phyloP scores from a whole-genome alignment of 2,797 vertebrate species.

The Syndactyla subalaris region DNA sequence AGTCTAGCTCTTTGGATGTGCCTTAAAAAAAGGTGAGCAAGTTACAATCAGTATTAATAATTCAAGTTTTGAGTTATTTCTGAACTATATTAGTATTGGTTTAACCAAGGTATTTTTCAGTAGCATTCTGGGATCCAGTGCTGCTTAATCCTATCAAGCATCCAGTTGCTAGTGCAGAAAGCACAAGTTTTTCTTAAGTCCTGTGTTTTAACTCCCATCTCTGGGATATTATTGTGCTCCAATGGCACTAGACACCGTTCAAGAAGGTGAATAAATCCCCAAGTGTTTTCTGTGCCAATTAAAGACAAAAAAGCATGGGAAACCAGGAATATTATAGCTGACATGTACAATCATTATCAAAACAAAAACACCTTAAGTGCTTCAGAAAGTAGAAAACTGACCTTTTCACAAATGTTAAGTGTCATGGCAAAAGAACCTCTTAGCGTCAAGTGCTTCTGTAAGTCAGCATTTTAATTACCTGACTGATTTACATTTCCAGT shows the following conservation, averaged over 20 bases:
- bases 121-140: neutral
- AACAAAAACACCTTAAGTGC: slow-evolving; percentile 2
- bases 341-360: neutral
- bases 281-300: neutral
- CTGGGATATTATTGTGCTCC: neutral
- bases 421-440: neutral
- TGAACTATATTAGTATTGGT: neutral
- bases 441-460: neutral
- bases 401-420: slow-evolving; percentile 28
- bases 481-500: slow-evolving; percentile 15
- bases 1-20: neutral
- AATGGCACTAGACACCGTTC: neutral
- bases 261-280: neutral
- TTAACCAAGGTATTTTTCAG: neutral
- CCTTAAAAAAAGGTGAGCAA: neutral
- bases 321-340: neutral
- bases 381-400: slow-evolving; percentile 26
- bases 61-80: neutral
- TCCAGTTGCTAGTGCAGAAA: neutral
- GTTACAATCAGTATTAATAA: neutral
- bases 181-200: neutral
- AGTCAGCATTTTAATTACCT: slow-evolving; percentile 37
- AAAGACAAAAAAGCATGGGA: neutral
- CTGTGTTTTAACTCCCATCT: neutral
- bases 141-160: neutral